Conservation (phyloP, 2,888 invertebrate species). For the Spilarctia lutea region DNA sequence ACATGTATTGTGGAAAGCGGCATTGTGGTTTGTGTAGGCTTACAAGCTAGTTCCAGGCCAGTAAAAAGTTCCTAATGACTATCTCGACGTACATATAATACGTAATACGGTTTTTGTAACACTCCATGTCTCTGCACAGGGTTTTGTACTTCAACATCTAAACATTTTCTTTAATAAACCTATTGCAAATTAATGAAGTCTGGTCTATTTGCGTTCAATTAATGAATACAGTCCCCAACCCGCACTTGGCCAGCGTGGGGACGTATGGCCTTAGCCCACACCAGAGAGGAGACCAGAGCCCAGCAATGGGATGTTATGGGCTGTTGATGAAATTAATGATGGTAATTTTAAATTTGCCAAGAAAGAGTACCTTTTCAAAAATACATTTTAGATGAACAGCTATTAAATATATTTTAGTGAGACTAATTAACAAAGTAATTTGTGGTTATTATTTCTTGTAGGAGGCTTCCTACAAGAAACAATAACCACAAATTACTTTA, state of each 20-base stretch:
- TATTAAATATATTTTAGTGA: not conserved
- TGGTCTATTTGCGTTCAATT: too few species aligned
- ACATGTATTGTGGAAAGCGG: not conserved
- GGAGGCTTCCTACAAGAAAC: too few species aligned
- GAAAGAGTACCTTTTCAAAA: not conserved
- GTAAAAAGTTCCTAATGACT: slow-evolving; percentile 24
- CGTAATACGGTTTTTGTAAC: slow-evolving; percentile 21
- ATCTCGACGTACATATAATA: slow-evolving; percentile 8
- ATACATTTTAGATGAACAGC: not conserved
- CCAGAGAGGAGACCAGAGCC: too few species aligned
- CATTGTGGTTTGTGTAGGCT: not conserved
- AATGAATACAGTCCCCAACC: too few species aligned
- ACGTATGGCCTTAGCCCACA: too few species aligned
- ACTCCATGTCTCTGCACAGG: not conserved
- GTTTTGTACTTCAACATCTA: slow-evolving; percentile 5
- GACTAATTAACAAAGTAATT: not conserved
- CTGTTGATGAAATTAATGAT: not conserved
- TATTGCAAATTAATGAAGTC: not conserved
- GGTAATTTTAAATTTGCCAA: not conserved
- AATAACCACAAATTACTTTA: too few species aligned
- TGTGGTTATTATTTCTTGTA: not conserved
- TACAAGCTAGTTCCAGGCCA: not conserved
- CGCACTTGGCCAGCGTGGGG: too few species aligned
- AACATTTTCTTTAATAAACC: not conserved
- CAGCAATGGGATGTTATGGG: too few species aligned